These are phyloP conservation scores for Caenorhabditis angaria DNA, from an alignment of 2,888 invertebrate species.

Conservation along the genomic window DNA sequence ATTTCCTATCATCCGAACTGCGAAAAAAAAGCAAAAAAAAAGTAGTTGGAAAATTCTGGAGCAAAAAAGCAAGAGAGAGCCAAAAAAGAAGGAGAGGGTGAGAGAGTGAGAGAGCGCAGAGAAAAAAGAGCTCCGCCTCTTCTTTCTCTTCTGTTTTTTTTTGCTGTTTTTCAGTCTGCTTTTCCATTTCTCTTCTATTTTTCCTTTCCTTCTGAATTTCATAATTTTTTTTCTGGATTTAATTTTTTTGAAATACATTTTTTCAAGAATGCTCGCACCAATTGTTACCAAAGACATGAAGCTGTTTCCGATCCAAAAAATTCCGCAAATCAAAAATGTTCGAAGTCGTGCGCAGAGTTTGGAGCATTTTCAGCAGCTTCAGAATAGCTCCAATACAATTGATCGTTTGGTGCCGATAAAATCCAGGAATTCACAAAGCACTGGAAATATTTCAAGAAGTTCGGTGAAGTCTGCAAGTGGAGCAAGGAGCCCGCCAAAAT, in stretches of 20 bases:
- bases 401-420: constrained; percentile 44
- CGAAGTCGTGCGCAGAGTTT: constrained; percentile 62
- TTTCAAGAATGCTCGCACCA: constrained; percentile 60
- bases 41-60: no score
- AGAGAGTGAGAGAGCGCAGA: no score
- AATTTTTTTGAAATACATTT: background rate
- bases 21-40: no score
- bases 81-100: no score
- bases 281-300: constrained; percentile 67
- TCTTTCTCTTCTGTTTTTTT: background rate
- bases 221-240: background rate
- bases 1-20: background rate
- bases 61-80: no score
- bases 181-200: constrained; percentile 7
- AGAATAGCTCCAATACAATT: constrained; percentile 31
- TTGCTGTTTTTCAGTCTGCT: background rate
- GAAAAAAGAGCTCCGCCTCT: no score
- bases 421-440: constrained; percentile 45
- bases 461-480: constrained; percentile 14
- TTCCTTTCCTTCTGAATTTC: constrained; percentile 5
- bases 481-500: constrained; percentile 46
- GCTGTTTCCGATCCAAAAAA: constrained; percentile 57
- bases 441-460: constrained; percentile 51
- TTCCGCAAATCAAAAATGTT: constrained; percentile 61
- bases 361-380: constrained; percentile 55